Conservation (phyloP, 2,888 invertebrate species). For the Rhagium mordax region DNA sequence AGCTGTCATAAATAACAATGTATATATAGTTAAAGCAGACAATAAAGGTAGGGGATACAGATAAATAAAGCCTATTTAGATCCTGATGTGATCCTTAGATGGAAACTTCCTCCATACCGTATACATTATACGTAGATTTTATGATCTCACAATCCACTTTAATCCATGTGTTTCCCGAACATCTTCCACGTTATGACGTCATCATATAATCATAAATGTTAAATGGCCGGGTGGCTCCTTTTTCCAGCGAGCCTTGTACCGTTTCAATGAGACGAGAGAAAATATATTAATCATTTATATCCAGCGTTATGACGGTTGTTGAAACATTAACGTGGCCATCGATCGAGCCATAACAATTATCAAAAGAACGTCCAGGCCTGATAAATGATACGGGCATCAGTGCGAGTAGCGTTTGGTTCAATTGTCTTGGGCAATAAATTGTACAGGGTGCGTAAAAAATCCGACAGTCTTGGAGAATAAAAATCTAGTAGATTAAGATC, state of each 20-base stretch:
- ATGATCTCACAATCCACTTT: slow-evolving; percentile 50
- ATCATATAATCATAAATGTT: slow-evolving; percentile 53
- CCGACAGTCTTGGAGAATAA: no score
- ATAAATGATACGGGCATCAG: no score
- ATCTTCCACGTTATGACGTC: slow-evolving; percentile 46
- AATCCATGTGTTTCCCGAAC: slow-evolving; percentile 46
- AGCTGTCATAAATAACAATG: slow-evolving; percentile 15
- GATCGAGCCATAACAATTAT: no score
- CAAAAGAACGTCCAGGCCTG: no score
- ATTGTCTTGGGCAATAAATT: no score
- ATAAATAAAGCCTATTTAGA: slow-evolving; percentile 34
- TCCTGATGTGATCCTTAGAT: slow-evolving; percentile 38
- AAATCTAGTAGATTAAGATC: no score
- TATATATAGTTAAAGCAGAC: slow-evolving; percentile 6
- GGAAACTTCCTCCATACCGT: slow-evolving; percentile 40
- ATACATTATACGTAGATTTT: slow-evolving; percentile 46
- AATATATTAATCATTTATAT: slow-evolving; percentile 7
- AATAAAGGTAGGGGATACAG: slow-evolving; percentile 21
- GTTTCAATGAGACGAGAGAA: not conserved
- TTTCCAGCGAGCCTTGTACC: not conserved
- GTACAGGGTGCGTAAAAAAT: no score
- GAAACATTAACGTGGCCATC: no score
- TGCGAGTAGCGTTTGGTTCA: no score
- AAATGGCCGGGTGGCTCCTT: slow-evolving; percentile 28
- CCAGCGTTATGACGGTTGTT: not conserved